Conservation (phyloP, 2,113 vertebrate species). For the Rhinolophus sinicus region DNA sequence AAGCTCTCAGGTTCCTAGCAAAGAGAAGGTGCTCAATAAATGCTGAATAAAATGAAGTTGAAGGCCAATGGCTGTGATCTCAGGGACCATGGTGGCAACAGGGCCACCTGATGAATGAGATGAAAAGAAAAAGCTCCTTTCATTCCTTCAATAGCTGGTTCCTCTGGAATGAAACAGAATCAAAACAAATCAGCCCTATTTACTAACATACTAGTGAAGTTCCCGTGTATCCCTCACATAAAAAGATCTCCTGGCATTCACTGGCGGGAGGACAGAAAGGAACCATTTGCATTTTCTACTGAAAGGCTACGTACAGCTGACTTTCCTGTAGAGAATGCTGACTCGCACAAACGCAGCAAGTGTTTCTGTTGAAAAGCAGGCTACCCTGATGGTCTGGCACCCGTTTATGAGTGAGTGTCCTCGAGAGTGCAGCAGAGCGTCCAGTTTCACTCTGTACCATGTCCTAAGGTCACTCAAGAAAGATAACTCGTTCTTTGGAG, state of each 20-base stretch:
- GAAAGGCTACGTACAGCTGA: neutral
- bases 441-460: neutral
- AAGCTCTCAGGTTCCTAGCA: neutral
- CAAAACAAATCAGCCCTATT: neutral
- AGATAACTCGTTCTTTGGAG: neutral
- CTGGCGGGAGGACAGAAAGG: neutral
- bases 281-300: neutral
- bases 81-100: neutral
- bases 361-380: neutral
- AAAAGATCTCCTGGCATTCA: neutral
- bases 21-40: slow-evolving; percentile 38
- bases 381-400: neutral
- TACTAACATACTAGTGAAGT: neutral
- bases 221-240: neutral
- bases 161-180: neutral
- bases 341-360: neutral
- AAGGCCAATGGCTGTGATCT: neutral
- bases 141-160: neutral
- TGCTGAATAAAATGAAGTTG: neutral
- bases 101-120: neutral
- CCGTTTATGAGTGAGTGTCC: neutral
- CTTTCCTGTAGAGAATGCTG: neutral
- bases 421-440: neutral
- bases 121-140: neutral
- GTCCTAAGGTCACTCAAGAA: neutral